phyloP scores from a whole-genome alignment of 2,797 vertebrate genomes.

The Taenioides sp. region DNA sequence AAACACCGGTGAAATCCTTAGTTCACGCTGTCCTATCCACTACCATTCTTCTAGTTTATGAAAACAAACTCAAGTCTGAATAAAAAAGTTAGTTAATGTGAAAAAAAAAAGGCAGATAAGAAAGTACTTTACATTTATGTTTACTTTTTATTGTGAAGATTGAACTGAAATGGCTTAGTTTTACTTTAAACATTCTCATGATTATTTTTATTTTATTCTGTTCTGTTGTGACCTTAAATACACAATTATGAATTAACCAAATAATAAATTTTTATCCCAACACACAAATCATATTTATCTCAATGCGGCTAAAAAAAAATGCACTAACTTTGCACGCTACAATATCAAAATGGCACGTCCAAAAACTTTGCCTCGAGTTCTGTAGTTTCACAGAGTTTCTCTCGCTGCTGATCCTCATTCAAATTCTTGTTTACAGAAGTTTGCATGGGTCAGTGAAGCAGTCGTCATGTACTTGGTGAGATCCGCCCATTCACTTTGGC shows the following conservation, averaged over 20 bases:
- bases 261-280: too few species aligned
- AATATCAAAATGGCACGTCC: too few species aligned
- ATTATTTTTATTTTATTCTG: neutral
- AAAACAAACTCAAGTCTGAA: too few species aligned
- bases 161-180: neutral
- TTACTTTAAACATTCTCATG: neutral
- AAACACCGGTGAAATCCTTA: neutral
- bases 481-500: slow-evolving; percentile 50
- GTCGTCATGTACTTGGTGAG: slow-evolving; percentile 47
- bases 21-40: neutral
- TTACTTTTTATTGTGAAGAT: neutral
- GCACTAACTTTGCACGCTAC: too few species aligned
- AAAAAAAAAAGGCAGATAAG: neutral
- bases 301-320: too few species aligned
- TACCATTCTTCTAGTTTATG: neutral
- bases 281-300: too few species aligned
- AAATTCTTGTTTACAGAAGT: slow-evolving; percentile 12
- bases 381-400: neutral
- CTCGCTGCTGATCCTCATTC: neutral
- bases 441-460: slow-evolving; percentile 52
- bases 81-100: neutral
- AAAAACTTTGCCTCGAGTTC: neutral
- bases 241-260: too few species aligned
- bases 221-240: neutral
- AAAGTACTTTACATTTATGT: neutral